Evolutionary conservation across 2,113 vertebrate species (phyloP), one percentile per base, ranked within the genome.

Genomic region (Tychaedon coryphoeus): DNA sequence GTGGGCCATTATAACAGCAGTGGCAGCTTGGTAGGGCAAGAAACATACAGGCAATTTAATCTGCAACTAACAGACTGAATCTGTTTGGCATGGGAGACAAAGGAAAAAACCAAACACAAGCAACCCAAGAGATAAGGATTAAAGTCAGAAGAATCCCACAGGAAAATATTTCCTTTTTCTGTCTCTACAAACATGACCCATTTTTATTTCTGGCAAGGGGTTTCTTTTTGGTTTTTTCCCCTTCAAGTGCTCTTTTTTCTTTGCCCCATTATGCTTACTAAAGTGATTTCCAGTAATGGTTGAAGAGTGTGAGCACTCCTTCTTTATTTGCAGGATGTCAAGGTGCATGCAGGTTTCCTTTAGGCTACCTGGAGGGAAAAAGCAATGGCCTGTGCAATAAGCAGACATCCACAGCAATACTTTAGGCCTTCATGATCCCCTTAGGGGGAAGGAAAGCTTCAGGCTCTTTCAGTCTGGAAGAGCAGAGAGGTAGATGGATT

Each of bases 321-420:
- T 14, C 62, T 86, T 92, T 86, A 95, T 91, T 73, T 88, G 25
- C 66, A 91, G 57, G 31, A 79, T 6, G n/a, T 80, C 34, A 53
- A 90, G 64, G 69, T 90, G 29, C 47, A 40, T 66, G 17, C 11
- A 75, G 34, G 45, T 88, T 97, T 75, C 86, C 86, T 96, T 65
- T 81, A 75, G 90, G 90, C 89, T 96, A 81, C 62, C 88, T 78
- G 54, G 72, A 90, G 85, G 95, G 69, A 92, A 94, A 89, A 95
- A 34, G 72, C 84, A 96, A 69, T 82, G 61, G 58, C 77, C 75
- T 90, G 65, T 92, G 58, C 89, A 96, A 71, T 88, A 90, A 78
- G 61, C 57, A 91, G 84, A 62, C 38, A 66, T 90, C 50, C 43
- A 62, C 53, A 70, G 92, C 81, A 90, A 57, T 64, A 75, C 34